Evolutionary conservation across 2,888 invertebrate species (phyloP).

Genomic region (Syrphus vitripennis): DNA sequence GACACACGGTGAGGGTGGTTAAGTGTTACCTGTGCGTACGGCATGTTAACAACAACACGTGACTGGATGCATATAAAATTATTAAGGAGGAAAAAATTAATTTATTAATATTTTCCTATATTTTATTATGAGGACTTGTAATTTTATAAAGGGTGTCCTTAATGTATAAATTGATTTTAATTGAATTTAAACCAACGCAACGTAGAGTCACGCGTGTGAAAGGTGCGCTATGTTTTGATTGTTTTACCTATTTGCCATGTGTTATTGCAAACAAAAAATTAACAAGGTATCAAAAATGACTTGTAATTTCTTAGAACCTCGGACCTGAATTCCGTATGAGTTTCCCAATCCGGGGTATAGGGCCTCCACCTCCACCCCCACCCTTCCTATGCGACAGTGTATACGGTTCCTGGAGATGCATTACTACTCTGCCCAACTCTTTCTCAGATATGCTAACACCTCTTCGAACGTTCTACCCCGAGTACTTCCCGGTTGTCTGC

Average conservation of each 20-base stretch:
- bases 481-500: too few species aligned
- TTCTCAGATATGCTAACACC: too few species aligned
- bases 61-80: neutral
- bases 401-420: too few species aligned
- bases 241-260: conserved; percentile 7
- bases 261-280: neutral
- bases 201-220: conserved; percentile 1
- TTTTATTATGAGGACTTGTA: neutral
- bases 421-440: too few species aligned
- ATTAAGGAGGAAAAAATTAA: neutral
- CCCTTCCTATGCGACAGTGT: too few species aligned
- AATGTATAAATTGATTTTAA: conserved; percentile 32
- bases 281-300: too few species aligned
- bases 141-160: neutral
- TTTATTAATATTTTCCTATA: conserved; percentile 29
- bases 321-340: too few species aligned
- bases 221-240: conserved; percentile 39
- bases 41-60: conserved; percentile 48
- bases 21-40: conserved; percentile 64
- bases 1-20: conserved; percentile 40
- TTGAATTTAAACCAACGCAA: conserved; percentile 19
- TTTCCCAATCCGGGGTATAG: too few species aligned
- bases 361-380: too few species aligned
- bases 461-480: too few species aligned
- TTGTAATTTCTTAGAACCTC: too few species aligned